Conservation (phyloP, 2,797 vertebrate genomes). For the Dicrostonyx torquatus region DNA sequence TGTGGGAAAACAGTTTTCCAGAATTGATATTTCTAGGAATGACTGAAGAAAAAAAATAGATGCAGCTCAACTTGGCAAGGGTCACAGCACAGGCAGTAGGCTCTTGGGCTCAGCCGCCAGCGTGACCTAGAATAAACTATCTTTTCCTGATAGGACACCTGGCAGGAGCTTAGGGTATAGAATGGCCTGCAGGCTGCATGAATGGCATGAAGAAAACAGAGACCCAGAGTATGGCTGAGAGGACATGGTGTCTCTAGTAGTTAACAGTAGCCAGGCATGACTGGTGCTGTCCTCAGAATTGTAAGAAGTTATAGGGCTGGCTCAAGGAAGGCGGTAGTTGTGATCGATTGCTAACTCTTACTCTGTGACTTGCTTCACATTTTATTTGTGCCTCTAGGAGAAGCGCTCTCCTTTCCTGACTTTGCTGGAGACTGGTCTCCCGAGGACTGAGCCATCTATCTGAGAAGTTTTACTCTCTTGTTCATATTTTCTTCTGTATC, state of each 20-base stretch:
- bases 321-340: not conserved
- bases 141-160: conserved; percentile 67
- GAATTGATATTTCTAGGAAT: conserved; percentile 83
- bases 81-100: conserved; percentile 70
- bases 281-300: not conserved
- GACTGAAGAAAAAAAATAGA: conserved; percentile 73
- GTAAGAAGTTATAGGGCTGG: not conserved
- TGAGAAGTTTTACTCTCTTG: conserved; percentile 10
- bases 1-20: conserved; percentile 81
- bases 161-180: not conserved
- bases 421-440: not conserved
- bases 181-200: not conserved
- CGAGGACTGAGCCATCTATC: not conserved
- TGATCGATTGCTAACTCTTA: not conserved
- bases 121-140: conserved; percentile 76
- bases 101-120: conserved; percentile 70
- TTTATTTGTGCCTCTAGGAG: conserved; percentile 23
- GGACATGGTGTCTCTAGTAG: not conserved
- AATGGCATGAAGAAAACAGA: not conserved
- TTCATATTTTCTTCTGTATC: conserved; percentile 26
- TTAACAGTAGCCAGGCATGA: not conserved
- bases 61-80: conserved; percentile 72
- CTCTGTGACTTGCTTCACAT: conserved; percentile 29
- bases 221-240: not conserved
- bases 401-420: not conserved